Conservation (phyloP, 2,113 vertebrate species). For the Ellobius talpinus region DNA sequence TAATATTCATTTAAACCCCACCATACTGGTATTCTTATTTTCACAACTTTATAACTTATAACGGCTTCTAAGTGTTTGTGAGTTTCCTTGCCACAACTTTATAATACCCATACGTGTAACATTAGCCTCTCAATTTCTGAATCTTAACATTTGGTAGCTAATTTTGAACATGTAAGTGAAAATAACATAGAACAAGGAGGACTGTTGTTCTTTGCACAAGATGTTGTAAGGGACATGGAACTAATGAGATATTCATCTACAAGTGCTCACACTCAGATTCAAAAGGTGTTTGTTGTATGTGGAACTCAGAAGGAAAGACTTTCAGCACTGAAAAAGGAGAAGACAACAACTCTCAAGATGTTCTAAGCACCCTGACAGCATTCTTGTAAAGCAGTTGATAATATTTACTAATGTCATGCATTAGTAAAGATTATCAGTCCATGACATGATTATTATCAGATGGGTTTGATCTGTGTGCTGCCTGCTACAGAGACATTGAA, state of each 20-base stretch:
- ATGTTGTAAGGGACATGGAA: background rate
- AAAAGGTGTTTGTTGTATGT: background rate
- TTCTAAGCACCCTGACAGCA: background rate
- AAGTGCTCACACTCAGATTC: too few relatives aligned
- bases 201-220: background rate
- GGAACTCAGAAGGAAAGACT: background rate
- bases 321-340: background rate
- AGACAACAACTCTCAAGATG: background rate
- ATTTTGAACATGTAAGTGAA: constrained; percentile 12
- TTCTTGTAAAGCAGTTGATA: background rate
- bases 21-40: background rate
- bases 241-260: background rate
- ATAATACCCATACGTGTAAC: background rate
- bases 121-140: background rate
- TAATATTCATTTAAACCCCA: background rate
- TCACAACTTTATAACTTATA: background rate
- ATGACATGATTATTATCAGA: background rate
- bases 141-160: background rate
- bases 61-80: background rate
- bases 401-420: background rate
- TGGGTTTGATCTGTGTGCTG: background rate
- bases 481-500: background rate
- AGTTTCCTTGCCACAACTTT: background rate
- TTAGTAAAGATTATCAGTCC: too few relatives aligned
- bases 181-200: background rate